A percentile compares a stretch with the other conserved stretches of the same genome.
phyloP scores from a whole-genome alignment of 2,888 invertebrate species.

The Ectemnius continuus region DNA sequence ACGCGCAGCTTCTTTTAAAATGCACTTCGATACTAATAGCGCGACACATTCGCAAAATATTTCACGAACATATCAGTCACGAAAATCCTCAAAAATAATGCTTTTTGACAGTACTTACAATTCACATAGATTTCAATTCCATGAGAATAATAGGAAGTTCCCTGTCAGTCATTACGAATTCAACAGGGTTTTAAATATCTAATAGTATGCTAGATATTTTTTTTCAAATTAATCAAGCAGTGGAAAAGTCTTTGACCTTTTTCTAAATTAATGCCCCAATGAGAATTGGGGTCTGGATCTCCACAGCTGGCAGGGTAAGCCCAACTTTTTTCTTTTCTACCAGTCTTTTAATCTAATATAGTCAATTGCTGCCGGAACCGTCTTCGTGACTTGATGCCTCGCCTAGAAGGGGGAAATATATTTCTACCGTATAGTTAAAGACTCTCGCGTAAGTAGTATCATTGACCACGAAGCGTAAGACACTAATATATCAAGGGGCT shows the following conservation, averaged over 20 bases:
- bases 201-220: too few relatives aligned
- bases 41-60: conserved; percentile 10
- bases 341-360: conserved; percentile 12
- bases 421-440: conserved; percentile 4
- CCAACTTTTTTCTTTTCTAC: conserved; percentile 64
- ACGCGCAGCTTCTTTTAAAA: conserved; percentile 49
- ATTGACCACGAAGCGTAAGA: conserved; percentile 15
- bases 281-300: conserved; percentile 5
- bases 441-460: neutral
- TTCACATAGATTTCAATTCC: too few relatives aligned
- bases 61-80: conserved; percentile 25
- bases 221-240: neutral
- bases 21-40: conserved; percentile 33
- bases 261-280: neutral
- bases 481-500: too few relatives aligned
- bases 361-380: too few relatives aligned
- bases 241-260: neutral
- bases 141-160: too few relatives aligned
- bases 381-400: conserved; percentile 24
- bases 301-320: conserved; percentile 40
- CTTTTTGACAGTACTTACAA: conserved; percentile 43
- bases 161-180: too few relatives aligned
- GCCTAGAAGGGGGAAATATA: conserved; percentile 1
- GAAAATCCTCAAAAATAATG: conserved; percentile 63
- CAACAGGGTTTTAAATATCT: too few relatives aligned